phyloP scores from a whole-genome alignment of 2,888 invertebrate species.

The Seira sanloemensis region DNA sequence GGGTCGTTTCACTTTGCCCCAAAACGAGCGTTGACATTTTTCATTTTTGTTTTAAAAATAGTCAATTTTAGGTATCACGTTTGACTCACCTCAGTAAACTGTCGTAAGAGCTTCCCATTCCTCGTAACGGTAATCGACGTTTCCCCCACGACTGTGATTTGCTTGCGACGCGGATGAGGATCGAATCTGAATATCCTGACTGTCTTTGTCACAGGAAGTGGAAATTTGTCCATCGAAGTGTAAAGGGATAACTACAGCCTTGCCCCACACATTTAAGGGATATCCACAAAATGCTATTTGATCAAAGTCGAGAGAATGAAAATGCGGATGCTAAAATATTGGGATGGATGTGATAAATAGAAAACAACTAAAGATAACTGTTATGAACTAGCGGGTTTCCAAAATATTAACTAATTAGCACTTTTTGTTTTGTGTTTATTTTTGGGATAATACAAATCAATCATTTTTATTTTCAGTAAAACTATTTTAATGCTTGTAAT shows the following conservation, averaged over 20 bases:
- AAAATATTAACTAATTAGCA: no score
- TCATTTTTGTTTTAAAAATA: neutral
- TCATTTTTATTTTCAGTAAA: no score
- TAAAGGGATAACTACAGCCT: neutral
- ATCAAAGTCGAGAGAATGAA: no score
- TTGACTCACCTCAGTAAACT: conserved; percentile 47
- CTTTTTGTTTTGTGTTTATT: no score
- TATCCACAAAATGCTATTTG: no score
- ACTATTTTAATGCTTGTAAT: neutral
- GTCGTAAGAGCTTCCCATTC: conserved; percentile 37
- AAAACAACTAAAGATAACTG: no score
- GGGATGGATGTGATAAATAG: no score
- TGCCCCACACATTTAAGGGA: neutral
- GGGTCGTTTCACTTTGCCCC: no score
- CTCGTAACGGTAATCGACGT: conserved; percentile 25
- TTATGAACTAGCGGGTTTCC: no score
- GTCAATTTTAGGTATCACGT: neutral
- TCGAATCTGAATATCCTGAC: conserved; percentile 65
- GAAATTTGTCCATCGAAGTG: conserved; percentile 41
- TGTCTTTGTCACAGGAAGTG: conserved; percentile 18
- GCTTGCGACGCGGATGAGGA: conserved; percentile 63
- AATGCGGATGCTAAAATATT: no score
- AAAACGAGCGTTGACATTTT: no score
- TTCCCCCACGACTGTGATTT: conserved; percentile 60
- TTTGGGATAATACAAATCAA: no score